A percentile compares a stretch with the other conserved stretches of the same genome.
Conservation (phyloP, 1,140 invertebrate genomes). For the Megathymus violae region DNA sequence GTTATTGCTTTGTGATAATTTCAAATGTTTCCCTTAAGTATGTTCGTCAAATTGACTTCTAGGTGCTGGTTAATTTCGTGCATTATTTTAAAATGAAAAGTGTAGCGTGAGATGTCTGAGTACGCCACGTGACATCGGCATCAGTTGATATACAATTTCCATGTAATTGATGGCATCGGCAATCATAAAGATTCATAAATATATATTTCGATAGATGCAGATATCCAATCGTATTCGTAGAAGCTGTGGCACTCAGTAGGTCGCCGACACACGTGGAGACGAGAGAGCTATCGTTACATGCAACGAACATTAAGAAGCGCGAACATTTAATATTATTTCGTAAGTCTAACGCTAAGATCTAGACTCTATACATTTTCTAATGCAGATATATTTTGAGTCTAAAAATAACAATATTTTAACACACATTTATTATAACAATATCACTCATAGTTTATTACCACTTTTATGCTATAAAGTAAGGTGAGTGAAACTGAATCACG, state of each 20-base stretch:
- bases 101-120: slow-evolving; percentile 28
- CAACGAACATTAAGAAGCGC: slow-evolving; percentile 60
- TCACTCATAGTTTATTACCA: slow-evolving; percentile 54
- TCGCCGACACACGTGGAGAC: slow-evolving; percentile 22
- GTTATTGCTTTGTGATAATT: slow-evolving; percentile 1
- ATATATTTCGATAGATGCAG: no score
- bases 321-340: slow-evolving; percentile 43
- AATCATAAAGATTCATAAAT: no score
- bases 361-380: slow-evolving; percentile 63
- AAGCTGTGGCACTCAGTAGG: no score
- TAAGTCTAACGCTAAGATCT: slow-evolving; percentile 43
- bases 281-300: slow-evolving; percentile 43
- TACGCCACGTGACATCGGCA: slow-evolving; percentile 19
- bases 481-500: slow-evolving; percentile 47
- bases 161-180: no score
- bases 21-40: background rate
- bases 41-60: slow-evolving; percentile 51
- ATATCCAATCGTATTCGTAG: no score
- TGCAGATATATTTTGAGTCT: slow-evolving; percentile 72
- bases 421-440: slow-evolving; percentile 59
- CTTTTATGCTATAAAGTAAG: slow-evolving; percentile 43
- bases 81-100: slow-evolving; percentile 51
- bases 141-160: background rate
- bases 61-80: slow-evolving; percentile 61
- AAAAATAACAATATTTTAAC: slow-evolving; percentile 75